phyloP scores from a whole-genome alignment of 2,888 invertebrate genomes.

The Xanthia icteritia region DNA sequence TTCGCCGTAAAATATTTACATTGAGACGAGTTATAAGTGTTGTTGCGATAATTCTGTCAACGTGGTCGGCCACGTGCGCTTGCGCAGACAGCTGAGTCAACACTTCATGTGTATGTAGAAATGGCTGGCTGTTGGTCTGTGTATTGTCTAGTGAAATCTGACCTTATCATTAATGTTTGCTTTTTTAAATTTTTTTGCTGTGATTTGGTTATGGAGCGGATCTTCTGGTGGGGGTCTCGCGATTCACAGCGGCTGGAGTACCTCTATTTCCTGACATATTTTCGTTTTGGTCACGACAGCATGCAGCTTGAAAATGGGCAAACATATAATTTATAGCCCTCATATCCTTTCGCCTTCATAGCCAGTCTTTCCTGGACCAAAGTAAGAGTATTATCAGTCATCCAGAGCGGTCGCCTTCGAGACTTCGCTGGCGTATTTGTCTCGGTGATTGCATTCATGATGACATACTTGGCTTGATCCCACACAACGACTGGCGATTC shows the following conservation, averaged over 20 bases:
- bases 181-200: conserved; percentile 5
- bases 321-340: background rate
- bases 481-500: too few relatives aligned
- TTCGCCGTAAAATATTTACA: conserved; percentile 68
- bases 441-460: background rate
- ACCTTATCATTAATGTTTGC: conserved; percentile 22
- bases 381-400: background rate
- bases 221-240: background rate
- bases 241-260: background rate
- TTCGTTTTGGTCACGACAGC: background rate
- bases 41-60: conserved; percentile 64
- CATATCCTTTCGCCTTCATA: background rate
- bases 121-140: conserved; percentile 32
- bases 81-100: conserved; percentile 73
- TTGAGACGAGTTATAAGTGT: conserved; percentile 57
- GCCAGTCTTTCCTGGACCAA: background rate
- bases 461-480: background rate
- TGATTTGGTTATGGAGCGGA: background rate
- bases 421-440: background rate
- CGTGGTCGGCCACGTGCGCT: conserved; percentile 75
- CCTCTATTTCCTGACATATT: background rate
- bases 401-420: background rate
- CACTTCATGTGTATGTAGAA: conserved; percentile 62
- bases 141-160: conserved; percentile 24
- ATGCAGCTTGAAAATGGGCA: background rate